Evolutionary conservation across 1,140 invertebrate species (phyloP).

Genomic region (Vanessa tameamea): DNA sequence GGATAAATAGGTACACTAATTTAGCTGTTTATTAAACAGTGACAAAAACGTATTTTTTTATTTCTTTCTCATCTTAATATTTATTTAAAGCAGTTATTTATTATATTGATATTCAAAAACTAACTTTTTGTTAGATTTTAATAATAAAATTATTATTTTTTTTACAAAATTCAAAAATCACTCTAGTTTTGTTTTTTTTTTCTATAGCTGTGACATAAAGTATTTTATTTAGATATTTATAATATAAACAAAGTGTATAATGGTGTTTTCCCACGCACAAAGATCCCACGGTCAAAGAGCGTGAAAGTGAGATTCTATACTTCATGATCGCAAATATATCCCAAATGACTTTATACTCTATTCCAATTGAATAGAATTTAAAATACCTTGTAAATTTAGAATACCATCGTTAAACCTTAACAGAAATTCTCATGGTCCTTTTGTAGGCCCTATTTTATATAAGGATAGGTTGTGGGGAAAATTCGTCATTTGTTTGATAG

Average conservation of each 20-base stretch:
- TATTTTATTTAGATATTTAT: neutral
- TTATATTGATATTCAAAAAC: too few species aligned
- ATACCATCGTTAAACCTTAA: slow-evolving; percentile 22
- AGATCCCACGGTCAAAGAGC: slow-evolving; percentile 28
- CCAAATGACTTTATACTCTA: slow-evolving; percentile 7
- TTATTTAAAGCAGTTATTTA: too few species aligned
- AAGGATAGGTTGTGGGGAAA: slow-evolving; percentile 6
- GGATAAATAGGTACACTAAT: too few species aligned
- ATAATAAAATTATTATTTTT: too few species aligned
- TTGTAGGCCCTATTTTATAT: slow-evolving; percentile 20
- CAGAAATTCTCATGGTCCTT: slow-evolving; percentile 26
- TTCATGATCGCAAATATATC: neutral
- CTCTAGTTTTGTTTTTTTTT: neutral
- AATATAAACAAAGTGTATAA: slow-evolving; percentile 3
- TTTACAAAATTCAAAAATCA: too few species aligned
- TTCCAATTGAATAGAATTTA: neutral
- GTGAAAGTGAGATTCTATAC: slow-evolving; percentile 24
- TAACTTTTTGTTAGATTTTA: too few species aligned
- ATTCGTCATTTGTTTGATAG: slow-evolving; percentile 6
- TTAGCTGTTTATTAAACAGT: too few species aligned
- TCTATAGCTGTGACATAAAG: neutral
- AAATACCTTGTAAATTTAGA: neutral
- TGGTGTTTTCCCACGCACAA: slow-evolving; percentile 22
- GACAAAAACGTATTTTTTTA: too few species aligned
- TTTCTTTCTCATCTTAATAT: too few species aligned